Percentiles rank a stretch among this genome's conserved stretches.
These are phyloP conservation scores for Nasonia oneida DNA, from an alignment of 2,888 invertebrate species.

Conservation along the genomic window DNA sequence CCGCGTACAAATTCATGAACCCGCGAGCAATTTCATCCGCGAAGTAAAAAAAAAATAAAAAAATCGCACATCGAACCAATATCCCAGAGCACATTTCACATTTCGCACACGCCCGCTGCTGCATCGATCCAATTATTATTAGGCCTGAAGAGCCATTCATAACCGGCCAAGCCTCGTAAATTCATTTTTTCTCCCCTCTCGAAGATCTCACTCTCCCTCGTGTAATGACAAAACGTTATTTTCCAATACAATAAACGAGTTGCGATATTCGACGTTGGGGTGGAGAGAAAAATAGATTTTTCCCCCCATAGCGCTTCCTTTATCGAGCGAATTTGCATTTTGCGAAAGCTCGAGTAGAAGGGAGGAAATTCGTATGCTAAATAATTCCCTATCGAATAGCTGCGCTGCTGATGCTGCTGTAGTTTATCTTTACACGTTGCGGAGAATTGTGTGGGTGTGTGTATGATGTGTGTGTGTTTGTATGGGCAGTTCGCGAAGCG, in stretches of 20 bases:
- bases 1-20: not conserved
- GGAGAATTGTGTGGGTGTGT: not conserved
- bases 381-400: conserved; percentile 12
- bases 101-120: not conserved
- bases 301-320: not conserved
- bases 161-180: not conserved
- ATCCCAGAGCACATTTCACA: not conserved
- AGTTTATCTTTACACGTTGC: not conserved
- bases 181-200: not conserved
- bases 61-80: not conserved
- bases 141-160: not conserved
- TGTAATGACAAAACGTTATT: not conserved
- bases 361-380: conserved; percentile 17
- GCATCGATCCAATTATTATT: conserved; percentile 10
- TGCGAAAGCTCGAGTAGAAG: not conserved
- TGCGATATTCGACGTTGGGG: not conserved
- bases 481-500: not conserved
- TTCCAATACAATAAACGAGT: not conserved
- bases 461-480: not conserved
- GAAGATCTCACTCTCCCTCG: not conserved
- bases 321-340: conserved; percentile 22
- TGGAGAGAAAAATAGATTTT: not conserved
- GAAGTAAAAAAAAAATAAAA: not conserved
- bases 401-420: not conserved
- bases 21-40: not conserved